phyloP scores from a whole-genome alignment of 2,113 vertebrate species.

The Lasiurus cinereus region DNA sequence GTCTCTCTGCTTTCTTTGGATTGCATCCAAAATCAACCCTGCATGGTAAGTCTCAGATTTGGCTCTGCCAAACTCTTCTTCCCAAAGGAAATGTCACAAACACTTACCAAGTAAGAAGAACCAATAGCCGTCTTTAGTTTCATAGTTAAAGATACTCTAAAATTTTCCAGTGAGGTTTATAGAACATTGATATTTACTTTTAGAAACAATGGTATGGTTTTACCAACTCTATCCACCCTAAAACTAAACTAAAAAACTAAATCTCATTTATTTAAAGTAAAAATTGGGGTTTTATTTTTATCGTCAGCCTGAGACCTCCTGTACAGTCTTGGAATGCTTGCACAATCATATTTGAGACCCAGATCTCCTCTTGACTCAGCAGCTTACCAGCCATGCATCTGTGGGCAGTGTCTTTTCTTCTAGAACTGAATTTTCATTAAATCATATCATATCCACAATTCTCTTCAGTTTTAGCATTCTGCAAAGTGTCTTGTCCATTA shows the following conservation, averaged over 20 bases:
- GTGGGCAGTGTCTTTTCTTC: background rate
- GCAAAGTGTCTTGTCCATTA: background rate
- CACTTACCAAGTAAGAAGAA: background rate
- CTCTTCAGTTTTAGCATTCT: background rate
- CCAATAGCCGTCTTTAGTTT: background rate
- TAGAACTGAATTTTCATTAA: background rate
- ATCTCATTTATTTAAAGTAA: conserved; percentile 1
- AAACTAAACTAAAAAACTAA: background rate
- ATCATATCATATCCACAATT: background rate
- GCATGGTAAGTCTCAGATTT: background rate
- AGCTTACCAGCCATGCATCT: background rate
- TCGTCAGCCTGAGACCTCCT: background rate
- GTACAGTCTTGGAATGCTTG: background rate
- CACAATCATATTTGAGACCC: background rate
- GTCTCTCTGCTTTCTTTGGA: conserved; percentile 40
- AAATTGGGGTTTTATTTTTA: conserved; percentile 7
- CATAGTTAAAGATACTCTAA: background rate
- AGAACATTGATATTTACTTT: conserved; percentile 40
- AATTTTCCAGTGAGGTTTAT: background rate
- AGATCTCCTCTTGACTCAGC: background rate
- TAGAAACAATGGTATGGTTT: conserved; percentile 20
- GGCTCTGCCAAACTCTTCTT: background rate
- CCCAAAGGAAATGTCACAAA: background rate
- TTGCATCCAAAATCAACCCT: conserved; percentile 52
- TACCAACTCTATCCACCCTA: background rate